Base-by-base conservation (phyloP, 2,888 invertebrate species). In the Mimachlamys varia region DNA sequence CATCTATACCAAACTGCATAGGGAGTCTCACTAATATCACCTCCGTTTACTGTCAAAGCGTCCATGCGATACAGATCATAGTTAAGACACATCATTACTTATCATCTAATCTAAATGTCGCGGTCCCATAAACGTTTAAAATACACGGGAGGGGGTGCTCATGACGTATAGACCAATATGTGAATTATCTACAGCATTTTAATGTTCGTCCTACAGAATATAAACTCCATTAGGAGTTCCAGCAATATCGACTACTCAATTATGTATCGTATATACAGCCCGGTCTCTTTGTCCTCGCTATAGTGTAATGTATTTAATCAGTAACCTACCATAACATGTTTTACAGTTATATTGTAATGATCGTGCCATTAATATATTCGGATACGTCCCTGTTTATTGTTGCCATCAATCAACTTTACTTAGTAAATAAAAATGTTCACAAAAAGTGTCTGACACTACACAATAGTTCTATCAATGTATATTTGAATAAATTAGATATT, bases 401-500 rank as follows among this genome's bases (percentile, higher is more conserved):
- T 33, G 76, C 76, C 76, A 33, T 15, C 76, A 33, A 27, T 12
- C 76, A 76, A 27, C 4, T 76, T 76, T 76, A 33, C 76, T 76
- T 76, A n/a, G 76, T 33, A 33, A 76, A 76, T 76, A 33, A 76
- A 76, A 33, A 76, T 76, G 76, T 76, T 33, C 19, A 76, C 33
- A 76, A 33, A 19, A 76, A 76, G 0, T 10, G 62, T 62, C 62
- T 62, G 22, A n/a, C 62, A 4, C 33, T 12, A 22, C 76, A 27
- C 19, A 58, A 58, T 58, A 58, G 27, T 4, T 76, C 33, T 7
- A 33, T 76, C 7, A 76, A 76, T n/a, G 10, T 76, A 7, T 76
- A 76, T 76, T n/a, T 76, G 62, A 76, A 76, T 76, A 76, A 10
- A 76, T 76, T 76, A 27, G 27, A 76, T 76, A 76, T 33, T 76